Conservation (phyloP, 1,140 invertebrate species). For the Drosophila ogumai region DNA sequence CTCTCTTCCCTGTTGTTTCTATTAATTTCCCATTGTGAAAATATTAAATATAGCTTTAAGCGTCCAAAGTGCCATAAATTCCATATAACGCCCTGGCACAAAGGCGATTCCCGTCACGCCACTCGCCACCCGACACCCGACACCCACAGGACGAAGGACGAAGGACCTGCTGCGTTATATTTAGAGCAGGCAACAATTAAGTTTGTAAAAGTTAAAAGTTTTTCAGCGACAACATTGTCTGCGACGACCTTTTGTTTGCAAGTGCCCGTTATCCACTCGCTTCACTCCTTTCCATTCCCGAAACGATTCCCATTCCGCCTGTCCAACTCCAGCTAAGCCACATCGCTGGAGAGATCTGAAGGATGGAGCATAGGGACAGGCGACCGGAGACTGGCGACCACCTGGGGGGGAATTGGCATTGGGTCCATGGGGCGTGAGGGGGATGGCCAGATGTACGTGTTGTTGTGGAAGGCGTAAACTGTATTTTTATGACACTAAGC, state of each 20-base stretch:
- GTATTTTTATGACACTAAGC: slow-evolving; percentile 79
- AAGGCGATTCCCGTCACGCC: slow-evolving; percentile 13
- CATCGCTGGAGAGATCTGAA: slow-evolving; percentile 21
- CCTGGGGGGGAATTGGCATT: background rate
- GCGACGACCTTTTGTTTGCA: slow-evolving; percentile 72
- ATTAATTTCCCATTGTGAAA: slow-evolving; percentile 28
- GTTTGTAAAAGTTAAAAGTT: slow-evolving; percentile 80
- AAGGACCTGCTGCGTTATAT: slow-evolving; percentile 48
- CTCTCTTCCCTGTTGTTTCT: background rate
- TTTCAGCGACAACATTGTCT: slow-evolving; percentile 79
- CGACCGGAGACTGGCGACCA: background rate
- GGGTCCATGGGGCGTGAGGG: slow-evolving; percentile 13
- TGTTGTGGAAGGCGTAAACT: slow-evolving; percentile 77
- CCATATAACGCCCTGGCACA: slow-evolving; percentile 1
- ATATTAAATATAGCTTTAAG: slow-evolving; percentile 29
- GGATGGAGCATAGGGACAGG: background rate
- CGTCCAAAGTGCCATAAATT: slow-evolving; percentile 23
- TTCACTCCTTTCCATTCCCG: background rate
- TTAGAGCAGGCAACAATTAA: slow-evolving; percentile 74
- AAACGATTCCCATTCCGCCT: slow-evolving; percentile 20
- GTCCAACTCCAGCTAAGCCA: slow-evolving; percentile 31
- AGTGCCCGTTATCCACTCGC: slow-evolving; percentile 44
- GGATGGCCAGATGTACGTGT: slow-evolving; percentile 45
- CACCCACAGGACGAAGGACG: background rate
- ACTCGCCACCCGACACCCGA: background rate